Percentiles rank a stretch among this genome's conserved stretches.
Evolutionary conservation across 2,113 vertebrate species (phyloP).

Genomic region (Laticauda laticaudata): DNA sequence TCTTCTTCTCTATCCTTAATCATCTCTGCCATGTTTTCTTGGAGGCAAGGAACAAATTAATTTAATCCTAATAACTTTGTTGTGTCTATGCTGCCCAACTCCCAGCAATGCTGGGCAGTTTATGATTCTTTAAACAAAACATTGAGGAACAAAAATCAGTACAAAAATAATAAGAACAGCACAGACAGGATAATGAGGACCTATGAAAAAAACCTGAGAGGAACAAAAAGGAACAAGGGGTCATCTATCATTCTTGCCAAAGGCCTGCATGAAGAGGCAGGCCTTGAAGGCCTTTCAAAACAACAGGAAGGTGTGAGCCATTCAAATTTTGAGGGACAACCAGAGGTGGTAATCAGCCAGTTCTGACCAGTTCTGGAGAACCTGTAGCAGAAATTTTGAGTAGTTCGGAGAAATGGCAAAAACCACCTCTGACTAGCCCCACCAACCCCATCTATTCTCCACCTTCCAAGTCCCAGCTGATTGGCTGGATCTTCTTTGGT

Average conservation of each 20-base stretch:
- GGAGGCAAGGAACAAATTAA: constrained; percentile 76
- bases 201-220: neutral
- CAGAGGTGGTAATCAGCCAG: neutral
- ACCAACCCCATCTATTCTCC: too few species aligned
- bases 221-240: neutral
- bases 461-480: too few species aligned
- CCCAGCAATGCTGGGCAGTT: neutral
- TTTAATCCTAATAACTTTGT: neutral
- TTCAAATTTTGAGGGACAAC: neutral
- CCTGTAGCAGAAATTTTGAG: too few species aligned
- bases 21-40: constrained; percentile 83
- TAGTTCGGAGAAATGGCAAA: too few species aligned
- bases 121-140: neutral
- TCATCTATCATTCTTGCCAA: neutral
- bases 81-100: neutral
- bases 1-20: constrained; percentile 78
- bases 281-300: neutral
- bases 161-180: neutral
- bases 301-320: neutral
- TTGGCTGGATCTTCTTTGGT: too few species aligned
- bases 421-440: too few species aligned
- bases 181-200: neutral
- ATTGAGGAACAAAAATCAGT: neutral
- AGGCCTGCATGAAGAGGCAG: neutral
- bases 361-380: too few species aligned